Base-by-base conservation (phyloP, 2,113 vertebrate species). In the Carettochelys insculpta region DNA sequence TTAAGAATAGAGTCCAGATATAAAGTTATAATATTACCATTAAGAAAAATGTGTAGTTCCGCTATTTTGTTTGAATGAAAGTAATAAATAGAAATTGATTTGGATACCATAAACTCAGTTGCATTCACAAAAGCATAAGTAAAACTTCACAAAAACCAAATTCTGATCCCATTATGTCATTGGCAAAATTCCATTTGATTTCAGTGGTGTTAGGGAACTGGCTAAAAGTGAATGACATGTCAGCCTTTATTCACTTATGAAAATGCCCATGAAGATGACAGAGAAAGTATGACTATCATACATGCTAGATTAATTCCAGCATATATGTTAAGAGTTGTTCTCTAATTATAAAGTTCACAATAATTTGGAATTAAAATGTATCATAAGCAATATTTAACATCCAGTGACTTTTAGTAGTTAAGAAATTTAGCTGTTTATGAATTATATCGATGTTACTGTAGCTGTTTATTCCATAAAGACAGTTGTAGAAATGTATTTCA, bases 11-110 rank as follows among this genome's bases (percentile, higher is more conserved):
- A 71, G 85, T 13, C 11, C 7, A 94, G 79, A 77, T 95, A 31
- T 1, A 52, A 7, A 47, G n/a, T 52, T 90, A 94, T 89, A 43
- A 86, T 92, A 81, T 91, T 93, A 27, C 86, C 17, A 71, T 91
- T 12, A 38, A 43, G 34, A 56, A 10, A 76, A 80, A 29, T 43
- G 52, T 86, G n/a, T 92, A 80, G 89, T 38, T 85, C 84, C 95
- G 56, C 91, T 81, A 85, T 97, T 91, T 94, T 90, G 11, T 56
- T 96, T 91, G 51, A 89, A 89, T 51, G 9, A 50, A 73, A 71
- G 77, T 71, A 77, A 78, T 76, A 43, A 6, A 43, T 78, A 34
- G 48, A 19, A 90, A 43, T 54, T 65, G 65, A 85, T 11, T 91
- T 93, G 2, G 2, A 25, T 82, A 27, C 82, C 65, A 56, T 4